Conservation (phyloP, 1,140 invertebrate species). For the Rhagoletis zephyria region DNA sequence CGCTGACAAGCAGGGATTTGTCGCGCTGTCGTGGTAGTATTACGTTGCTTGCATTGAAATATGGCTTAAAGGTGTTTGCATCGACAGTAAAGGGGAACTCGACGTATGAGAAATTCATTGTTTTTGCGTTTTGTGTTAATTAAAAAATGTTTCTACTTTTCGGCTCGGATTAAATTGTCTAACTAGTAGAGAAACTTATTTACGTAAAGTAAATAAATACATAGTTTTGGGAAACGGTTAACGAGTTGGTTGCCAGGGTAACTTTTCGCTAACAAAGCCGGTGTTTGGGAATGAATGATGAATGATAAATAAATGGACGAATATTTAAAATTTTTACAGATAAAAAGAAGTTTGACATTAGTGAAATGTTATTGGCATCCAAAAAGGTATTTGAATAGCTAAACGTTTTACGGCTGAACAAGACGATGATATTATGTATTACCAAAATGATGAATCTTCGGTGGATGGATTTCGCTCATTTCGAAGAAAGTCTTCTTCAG, state of each 20-base stretch:
- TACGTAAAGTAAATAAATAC: neutral
- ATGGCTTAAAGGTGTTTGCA: slow-evolving; percentile 71
- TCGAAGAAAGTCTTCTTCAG: too few relatives aligned
- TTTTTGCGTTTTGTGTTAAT: slow-evolving; percentile 1
- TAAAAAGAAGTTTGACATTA: too few relatives aligned
- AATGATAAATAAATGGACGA: too few relatives aligned
- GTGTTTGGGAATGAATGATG: too few relatives aligned
- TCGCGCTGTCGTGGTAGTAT: slow-evolving; percentile 65
- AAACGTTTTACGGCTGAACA: too few relatives aligned
- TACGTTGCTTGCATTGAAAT: slow-evolving; percentile 66
- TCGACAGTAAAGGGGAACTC: slow-evolving; percentile 70
- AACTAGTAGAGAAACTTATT: neutral
- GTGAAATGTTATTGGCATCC: too few relatives aligned
- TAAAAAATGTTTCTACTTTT: slow-evolving; percentile 11
- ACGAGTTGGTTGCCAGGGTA: neutral
- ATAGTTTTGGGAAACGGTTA: neutral
- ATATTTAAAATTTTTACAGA: too few relatives aligned
- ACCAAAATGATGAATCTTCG: too few relatives aligned
- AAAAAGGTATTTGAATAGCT: too few relatives aligned
- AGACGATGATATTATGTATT: too few relatives aligned
- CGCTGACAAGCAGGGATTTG: slow-evolving; percentile 63
- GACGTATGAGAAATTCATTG: slow-evolving; percentile 69
- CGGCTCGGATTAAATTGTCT: slow-evolving; percentile 16
- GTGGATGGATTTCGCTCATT: too few relatives aligned
- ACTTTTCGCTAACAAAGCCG: neutral